phyloP scores from a whole-genome alignment of 2,888 invertebrate genomes.

The Coecobrya sp. region DNA sequence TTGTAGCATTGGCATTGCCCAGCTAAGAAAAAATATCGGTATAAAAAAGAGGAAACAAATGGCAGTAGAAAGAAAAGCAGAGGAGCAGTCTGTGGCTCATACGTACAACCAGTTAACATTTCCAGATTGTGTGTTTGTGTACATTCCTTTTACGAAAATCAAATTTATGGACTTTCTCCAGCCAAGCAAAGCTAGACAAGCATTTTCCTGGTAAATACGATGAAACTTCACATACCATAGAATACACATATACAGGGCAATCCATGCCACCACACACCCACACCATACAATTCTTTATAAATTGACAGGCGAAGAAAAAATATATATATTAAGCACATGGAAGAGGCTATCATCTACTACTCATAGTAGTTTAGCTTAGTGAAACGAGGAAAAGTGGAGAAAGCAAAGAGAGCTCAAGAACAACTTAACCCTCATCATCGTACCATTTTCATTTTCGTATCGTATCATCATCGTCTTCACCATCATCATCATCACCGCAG shows the following conservation, averaged over 20 bases:
- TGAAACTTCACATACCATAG: constrained; percentile 54
- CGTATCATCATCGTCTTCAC: constrained; percentile 57
- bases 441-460: constrained; percentile 76
- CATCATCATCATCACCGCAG: constrained; percentile 21
- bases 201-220: constrained; percentile 63
- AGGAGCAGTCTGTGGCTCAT: neutral
- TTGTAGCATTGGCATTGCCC: constrained; percentile 49
- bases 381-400: constrained; percentile 53
- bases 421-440: constrained; percentile 81
- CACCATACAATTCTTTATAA: constrained; percentile 61
- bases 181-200: constrained; percentile 75
- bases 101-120: constrained; percentile 64
- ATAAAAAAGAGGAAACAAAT: neutral
- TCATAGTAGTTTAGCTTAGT: constrained; percentile 13
- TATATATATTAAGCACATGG: constrained; percentile 43
- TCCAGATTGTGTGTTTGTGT: constrained; percentile 73
- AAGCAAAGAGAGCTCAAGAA: constrained; percentile 71
- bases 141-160: constrained; percentile 78
- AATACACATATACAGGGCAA: neutral
- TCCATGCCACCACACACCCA: constrained; percentile 47
- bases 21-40: neutral
- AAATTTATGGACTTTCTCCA: constrained; percentile 81
- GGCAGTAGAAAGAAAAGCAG: constrained; percentile 12
- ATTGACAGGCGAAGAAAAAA: constrained; percentile 68
- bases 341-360: neutral